A percentile compares a stretch with the other conserved stretches of the same genome.
These are phyloP conservation scores for Eumacrocentrus americanus DNA, from an alignment of 2,888 invertebrate genomes.

Conservation along the genomic window DNA sequence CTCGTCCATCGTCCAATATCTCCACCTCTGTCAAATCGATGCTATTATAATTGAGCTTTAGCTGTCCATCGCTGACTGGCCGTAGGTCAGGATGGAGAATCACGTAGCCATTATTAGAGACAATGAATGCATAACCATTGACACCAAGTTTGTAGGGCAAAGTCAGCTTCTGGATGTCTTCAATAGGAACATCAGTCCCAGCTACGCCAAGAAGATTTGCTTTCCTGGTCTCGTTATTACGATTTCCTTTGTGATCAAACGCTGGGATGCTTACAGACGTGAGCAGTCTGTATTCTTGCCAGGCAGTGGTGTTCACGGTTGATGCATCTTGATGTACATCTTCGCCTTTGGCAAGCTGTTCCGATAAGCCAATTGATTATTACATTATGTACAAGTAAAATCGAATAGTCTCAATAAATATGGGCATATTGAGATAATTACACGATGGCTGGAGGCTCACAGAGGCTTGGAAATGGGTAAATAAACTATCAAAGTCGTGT, in stretches of 20 bases:
- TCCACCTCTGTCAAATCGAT: conserved; percentile 96
- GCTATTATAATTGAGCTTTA: conserved; percentile 95
- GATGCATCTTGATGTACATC: conserved; percentile 43
- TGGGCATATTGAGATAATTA: background rate
- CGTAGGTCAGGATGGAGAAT: conserved; percentile 92
- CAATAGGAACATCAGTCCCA: conserved; percentile 92
- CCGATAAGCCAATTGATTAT: background rate
- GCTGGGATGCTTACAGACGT: conserved; percentile 94
- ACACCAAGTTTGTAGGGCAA: conserved; percentile 94
- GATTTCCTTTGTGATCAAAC: conserved; percentile 76
- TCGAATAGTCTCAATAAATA: background rate
- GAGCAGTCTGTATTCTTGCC: conserved; percentile 72
- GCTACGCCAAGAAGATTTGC: conserved; percentile 92
- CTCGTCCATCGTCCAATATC: conserved; percentile 74
- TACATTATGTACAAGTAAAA: background rate
- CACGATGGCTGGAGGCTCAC: background rate
- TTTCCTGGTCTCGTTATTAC: conserved; percentile 65
- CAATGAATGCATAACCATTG: conserved; percentile 94
- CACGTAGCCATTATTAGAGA: conserved; percentile 96
- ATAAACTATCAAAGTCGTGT: background rate
- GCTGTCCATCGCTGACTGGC: conserved; percentile 73
- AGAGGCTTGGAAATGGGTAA: background rate
- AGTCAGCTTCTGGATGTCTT: conserved; percentile 87
- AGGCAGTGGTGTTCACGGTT: conserved; percentile 41
- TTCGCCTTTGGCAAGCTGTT: conserved; percentile 37